Evolutionary conservation across 2,888 invertebrate genomes (phyloP).

Genomic region (Masnerella sp.): DNA sequence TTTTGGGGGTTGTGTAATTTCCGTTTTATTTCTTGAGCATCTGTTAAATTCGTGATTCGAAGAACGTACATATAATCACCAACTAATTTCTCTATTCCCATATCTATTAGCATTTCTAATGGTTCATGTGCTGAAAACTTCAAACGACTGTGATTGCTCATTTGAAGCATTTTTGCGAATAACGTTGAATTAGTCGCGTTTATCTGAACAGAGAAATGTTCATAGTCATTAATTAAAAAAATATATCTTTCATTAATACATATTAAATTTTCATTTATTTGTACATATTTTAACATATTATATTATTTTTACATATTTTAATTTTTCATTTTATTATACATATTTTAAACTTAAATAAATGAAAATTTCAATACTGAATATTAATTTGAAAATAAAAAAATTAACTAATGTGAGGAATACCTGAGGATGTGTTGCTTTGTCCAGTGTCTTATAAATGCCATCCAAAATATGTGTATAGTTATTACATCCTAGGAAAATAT

Average conservation of each 20-base stretch:
- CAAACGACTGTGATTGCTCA: constrained; percentile 16
- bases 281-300: too few relatives aligned
- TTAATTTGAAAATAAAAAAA: too few relatives aligned
- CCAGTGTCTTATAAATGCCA: constrained; percentile 35
- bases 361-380: too few relatives aligned
- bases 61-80: constrained; percentile 70
- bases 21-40: constrained; percentile 63
- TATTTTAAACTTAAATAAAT: too few relatives aligned
- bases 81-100: constrained; percentile 70
- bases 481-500: constrained; percentile 26
- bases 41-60: constrained; percentile 63
- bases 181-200: constrained; percentile 43
- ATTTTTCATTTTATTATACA: too few relatives aligned
- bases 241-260: too few relatives aligned
- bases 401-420: too few relatives aligned
- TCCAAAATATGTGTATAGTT: constrained; percentile 38
- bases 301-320: too few relatives aligned
- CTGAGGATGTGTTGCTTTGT: constrained; percentile 19
- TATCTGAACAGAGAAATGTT: constrained; percentile 36
- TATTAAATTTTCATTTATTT: neutral
- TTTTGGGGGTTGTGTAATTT: constrained; percentile 62
- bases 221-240: too few relatives aligned
- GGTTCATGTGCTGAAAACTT: constrained; percentile 66
- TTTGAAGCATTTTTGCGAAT: constrained; percentile 38
- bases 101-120: constrained; percentile 69